A percentile compares a stretch with the other conserved stretches of the same genome.
Conservation (phyloP, 2,797 vertebrate species). For the Enteromius viviparus region DNA sequence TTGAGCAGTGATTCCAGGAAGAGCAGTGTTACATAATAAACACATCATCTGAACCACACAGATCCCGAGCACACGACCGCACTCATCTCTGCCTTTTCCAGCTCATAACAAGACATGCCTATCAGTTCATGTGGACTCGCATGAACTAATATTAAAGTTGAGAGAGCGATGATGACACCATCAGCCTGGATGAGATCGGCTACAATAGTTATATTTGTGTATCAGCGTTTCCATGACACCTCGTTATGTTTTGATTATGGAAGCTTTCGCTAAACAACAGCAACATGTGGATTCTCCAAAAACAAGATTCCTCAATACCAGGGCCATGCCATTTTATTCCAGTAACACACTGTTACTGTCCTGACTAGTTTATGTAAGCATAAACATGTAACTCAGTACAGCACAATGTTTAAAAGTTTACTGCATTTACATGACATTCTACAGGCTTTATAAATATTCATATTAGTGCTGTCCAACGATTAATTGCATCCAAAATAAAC, state of each 20-base stretch:
- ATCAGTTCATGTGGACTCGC: conserved; percentile 14
- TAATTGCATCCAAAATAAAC: too few species aligned
- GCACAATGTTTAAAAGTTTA: background rate
- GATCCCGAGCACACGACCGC: conserved; percentile 22
- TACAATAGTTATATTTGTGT: background rate
- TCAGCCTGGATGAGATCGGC: background rate
- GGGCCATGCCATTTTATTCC: background rate
- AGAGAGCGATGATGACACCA: conserved; percentile 23
- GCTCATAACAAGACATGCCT: background rate
- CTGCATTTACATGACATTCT: background rate
- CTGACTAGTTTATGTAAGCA: background rate
- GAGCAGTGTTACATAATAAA: conserved; percentile 44
- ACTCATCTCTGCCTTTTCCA: background rate
- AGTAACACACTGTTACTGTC: background rate
- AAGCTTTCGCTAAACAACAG: conserved; percentile 38
- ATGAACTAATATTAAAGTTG: conserved; percentile 15
- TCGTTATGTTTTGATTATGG: conserved; percentile 1
- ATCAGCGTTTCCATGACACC: background rate
- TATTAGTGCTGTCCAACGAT: too few species aligned
- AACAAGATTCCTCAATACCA: background rate
- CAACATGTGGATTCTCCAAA: background rate
- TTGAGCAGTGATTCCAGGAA: conserved; percentile 45
- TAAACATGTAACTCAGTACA: background rate
- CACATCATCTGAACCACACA: conserved; percentile 36
- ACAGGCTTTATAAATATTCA: background rate